Percentiles rank a stretch among this genome's conserved stretches.
These are phyloP conservation scores for Amyelois transitella DNA, from an alignment of 1,140 invertebrate species.

Conservation along the genomic window DNA sequence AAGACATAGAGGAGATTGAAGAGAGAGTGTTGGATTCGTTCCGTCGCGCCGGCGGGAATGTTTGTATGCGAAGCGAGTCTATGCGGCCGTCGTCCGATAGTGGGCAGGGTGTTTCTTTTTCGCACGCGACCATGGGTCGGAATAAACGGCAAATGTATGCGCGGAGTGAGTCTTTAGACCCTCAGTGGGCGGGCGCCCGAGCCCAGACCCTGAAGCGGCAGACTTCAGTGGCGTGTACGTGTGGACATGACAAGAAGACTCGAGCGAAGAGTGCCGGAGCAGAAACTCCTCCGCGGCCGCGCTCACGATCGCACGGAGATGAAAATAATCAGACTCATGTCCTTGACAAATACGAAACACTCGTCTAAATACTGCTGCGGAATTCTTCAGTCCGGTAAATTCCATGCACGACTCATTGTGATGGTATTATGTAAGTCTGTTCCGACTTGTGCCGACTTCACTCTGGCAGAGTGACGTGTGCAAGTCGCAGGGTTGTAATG, in stretches of 20 bases:
- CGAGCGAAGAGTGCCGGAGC: conserved; percentile 35
- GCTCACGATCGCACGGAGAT: conserved; percentile 59
- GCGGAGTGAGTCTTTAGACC: conserved; percentile 60
- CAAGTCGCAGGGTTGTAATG: conserved; percentile 4
- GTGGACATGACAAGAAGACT: conserved; percentile 62
- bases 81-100: conserved; percentile 54
- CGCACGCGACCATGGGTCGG: conserved; percentile 55
- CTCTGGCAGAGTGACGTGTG: not conserved
- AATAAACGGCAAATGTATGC: conserved; percentile 47
- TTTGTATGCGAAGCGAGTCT: conserved; percentile 46
- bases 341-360: conserved; percentile 71
- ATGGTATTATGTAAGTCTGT: conserved; percentile 10
- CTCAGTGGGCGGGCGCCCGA: conserved; percentile 45
- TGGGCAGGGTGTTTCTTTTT: conserved; percentile 38
- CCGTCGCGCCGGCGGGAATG: conserved; percentile 49
- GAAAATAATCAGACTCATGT: conserved; percentile 54
- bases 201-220: conserved; percentile 61
- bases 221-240: conserved; percentile 62
- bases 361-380: conserved; percentile 44
- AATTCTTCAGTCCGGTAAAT: conserved; percentile 2
- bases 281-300: conserved; percentile 30
- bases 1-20: conserved; percentile 67
- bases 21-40: conserved; percentile 63
- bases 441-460: not conserved
- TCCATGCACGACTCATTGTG: conserved; percentile 38